Evolutionary conservation across 2,113 vertebrate species (phyloP).

Genomic region (Sinocyclocheilus rhinocerous): DNA sequence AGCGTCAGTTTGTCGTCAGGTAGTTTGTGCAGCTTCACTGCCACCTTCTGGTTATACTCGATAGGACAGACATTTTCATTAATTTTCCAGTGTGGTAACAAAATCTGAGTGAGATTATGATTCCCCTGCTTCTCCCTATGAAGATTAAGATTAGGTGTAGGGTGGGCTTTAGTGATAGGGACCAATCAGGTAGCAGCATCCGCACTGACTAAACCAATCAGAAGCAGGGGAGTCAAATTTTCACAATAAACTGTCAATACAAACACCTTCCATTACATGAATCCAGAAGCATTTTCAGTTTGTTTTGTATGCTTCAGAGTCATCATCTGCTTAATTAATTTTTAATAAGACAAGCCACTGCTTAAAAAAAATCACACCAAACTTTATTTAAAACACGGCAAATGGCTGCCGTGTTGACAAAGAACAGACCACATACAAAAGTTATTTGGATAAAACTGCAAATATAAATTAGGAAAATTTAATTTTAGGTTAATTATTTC

Average conservation of each 20-base stretch:
- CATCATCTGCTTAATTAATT: too few species aligned
- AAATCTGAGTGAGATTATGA: neutral
- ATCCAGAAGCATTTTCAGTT: too few species aligned
- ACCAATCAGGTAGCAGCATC: neutral
- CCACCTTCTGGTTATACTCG: neutral
- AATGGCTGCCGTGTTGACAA: neutral
- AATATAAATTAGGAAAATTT: constrained; percentile 74
- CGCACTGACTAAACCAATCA: neutral
- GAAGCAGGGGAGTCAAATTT: neutral
- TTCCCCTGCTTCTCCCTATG: neutral
- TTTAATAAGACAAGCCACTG: neutral
- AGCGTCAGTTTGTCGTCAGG: too few species aligned
- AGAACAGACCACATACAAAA: neutral
- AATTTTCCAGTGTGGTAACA: neutral
- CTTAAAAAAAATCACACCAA: neutral
- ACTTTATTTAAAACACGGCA: constrained; percentile 21
- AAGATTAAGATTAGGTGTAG: neutral
- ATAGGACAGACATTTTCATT: neutral
- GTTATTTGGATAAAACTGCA: constrained; percentile 41
- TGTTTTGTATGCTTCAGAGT: too few species aligned
- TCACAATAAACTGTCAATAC: too few species aligned
- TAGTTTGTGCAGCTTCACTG: neutral
- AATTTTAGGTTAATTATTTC: constrained; percentile 65
- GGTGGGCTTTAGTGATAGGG: neutral
- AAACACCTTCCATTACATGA: too few species aligned